A percentile compares a stretch with the other conserved stretches of the same genome.
Conservation (phyloP, 2,888 invertebrate species). For the Diaprepes abbreviatus region DNA sequence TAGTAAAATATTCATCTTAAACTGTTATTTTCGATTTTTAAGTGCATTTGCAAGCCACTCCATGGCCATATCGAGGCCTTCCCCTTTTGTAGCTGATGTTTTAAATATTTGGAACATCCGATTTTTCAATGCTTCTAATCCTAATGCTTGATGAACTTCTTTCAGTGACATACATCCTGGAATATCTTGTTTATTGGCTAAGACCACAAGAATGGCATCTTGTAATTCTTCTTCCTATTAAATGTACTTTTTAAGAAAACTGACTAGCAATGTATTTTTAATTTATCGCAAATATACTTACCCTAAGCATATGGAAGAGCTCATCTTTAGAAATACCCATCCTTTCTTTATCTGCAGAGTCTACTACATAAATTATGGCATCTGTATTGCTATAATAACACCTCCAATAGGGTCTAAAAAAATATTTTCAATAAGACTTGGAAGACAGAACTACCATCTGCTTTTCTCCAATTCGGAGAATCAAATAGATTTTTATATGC, state of each 20-base stretch:
- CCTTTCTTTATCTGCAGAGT: conserved; percentile 98
- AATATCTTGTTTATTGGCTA: conserved; percentile 99
- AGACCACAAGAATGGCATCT: conserved; percentile 94
- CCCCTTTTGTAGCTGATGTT: conserved; percentile 97
- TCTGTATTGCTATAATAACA: conserved; percentile 99
- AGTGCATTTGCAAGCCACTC: conserved; percentile 96
- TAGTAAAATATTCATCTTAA: conserved; percentile 20
- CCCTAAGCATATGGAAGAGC: conserved; percentile 95
- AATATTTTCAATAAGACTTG: background rate
- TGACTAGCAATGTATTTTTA: too few species aligned
- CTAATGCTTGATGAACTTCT: conserved; percentile 96
- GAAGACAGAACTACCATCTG: too few species aligned
- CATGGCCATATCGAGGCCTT: conserved; percentile 99
- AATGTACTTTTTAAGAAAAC: too few species aligned
- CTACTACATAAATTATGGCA: conserved; percentile 99
- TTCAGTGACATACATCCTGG: conserved; percentile 96
- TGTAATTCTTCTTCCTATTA: conserved; percentile 95
- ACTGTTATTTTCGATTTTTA: conserved; percentile 86
- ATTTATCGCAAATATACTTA: too few species aligned
- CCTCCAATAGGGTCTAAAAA: conserved; percentile 96
- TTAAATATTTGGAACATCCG: conserved; percentile 99
- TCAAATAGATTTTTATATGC: too few species aligned
- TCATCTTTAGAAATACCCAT: conserved; percentile 99
- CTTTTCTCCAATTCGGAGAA: too few species aligned
- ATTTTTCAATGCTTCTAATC: conserved; percentile 94